Evolutionary conservation across 2,113 vertebrate genomes (phyloP), one percentile per base, ranked within the genome.

Genomic region (Andinoacara biseriatus): DNA sequence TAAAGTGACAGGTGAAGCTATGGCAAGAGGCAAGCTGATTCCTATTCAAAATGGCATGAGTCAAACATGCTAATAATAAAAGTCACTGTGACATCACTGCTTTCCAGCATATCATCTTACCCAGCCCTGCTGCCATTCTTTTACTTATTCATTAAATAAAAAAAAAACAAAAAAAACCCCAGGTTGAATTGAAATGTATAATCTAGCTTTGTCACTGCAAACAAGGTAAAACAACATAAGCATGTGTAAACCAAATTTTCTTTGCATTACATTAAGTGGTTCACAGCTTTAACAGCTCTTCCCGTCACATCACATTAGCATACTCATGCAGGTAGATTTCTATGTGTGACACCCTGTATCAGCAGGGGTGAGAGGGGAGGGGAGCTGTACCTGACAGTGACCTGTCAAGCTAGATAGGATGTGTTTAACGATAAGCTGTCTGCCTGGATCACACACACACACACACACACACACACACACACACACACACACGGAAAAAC

Each of bases 381-480:
- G 91, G 87, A 89, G 93, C 77, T 85, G 89, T 91, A 94, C 94
- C 93, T 95, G 94, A 93, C 94, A 95, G 94, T 92, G 93, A 92
- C 93, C 90, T 94, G 95, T 95, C 95, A 95, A 90, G 82, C 74
- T 90, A 86, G 87, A 94, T 95, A 92, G 93, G 93, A 95, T 90
- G 94, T 93, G 89, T 93, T 93, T 90, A 94, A 94, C 86, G 93
- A 95, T 94, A 94, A 94, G 91, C 91, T 95, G 95, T 93, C 93
- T 86, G 91, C 88, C 84, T 74, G 74, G 57, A 93, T 95, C 88
- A 76, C 89, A 83, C 61, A 65, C 13, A 3, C 13, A 26, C 20
- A 15, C 59, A n/a, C 77, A 35, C 76, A 24, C 76, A 57, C 61
- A 40, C 57, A 35, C 78, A 76, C 88, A 83, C 79, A 87, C 13